Evolutionary conservation across 2,888 invertebrate species (phyloP), one percentile per base, ranked within the genome.

Genomic region (Lasius fuliginosus): DNA sequence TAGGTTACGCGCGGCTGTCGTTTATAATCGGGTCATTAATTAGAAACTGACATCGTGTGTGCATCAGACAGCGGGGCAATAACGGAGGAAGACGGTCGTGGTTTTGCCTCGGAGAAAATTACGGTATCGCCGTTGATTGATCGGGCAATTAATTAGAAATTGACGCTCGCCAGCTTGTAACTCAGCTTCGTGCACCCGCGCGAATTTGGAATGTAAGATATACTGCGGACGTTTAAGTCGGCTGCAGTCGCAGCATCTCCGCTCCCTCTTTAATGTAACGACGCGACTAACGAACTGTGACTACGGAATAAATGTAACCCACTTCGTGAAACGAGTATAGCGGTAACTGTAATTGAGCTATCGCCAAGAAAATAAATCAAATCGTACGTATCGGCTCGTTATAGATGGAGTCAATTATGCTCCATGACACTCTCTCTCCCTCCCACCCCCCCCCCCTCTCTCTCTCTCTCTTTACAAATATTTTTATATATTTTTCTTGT

Each of bases 261-360:
- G 73, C 33, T 15, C 46, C 27, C 73, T 36, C 40, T 42, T 53
- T 60, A 56, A 85, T 83, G 58, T 85, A 84, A 74, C 68, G 83
- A 69, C 71, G 75, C 69, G 75, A 36, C 68, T 83, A 85, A 85
- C 83, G 75, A 83, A 83, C 69, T 75, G 83, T 68, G 83, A 83
- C 84, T 85, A 68, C 69, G 75, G 83, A 83, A 85, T 85, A 85
- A 83, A 85, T 85, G 84, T 83, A 83, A 75, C 83, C 83, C 60
- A 83, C 83, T 83, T 85, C 73, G 67, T 33, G 82, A 64, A 73
- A 82, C 82, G 73, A 82, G 82, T 82, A 67, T 82, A 73, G 82
- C 67, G 84, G 84, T 84, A 85, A 75, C 84, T 82, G 74, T 75
- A 85, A 85, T 85, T 83, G 84, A 85, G 83, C 68, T 83, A 83